Evolutionary conservation across 2,888 invertebrate species (phyloP), one percentile per base, ranked within the genome.

Genomic region (Crepidodera aurea): DNA sequence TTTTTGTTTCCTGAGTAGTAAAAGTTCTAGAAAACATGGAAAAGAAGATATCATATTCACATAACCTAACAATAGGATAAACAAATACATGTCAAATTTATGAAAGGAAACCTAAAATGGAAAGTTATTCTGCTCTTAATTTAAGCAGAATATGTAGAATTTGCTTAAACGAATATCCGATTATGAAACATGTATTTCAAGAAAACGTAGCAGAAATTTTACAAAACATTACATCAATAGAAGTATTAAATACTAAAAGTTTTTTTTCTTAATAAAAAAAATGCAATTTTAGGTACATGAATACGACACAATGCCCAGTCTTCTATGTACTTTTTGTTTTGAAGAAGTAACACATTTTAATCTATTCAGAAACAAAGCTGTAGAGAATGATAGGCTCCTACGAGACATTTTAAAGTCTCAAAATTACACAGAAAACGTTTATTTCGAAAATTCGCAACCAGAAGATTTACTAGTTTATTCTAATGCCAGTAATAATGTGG

Each of bases 301-400:
- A 68, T 64, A 56, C 44, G 71, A 69, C 50, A 48, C 60, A 8
- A 37, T 69, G n/a, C 69, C 71, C 2, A 66, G 66, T 39, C 50
- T 63, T 37, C 22, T 71, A 1, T 71, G 71, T 50, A 58, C 44
- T 42, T 57, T 58, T 16, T 71, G 71, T 22, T 22, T 55, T 13
- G 39, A 61, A n/a, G 62, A 70, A 37, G 19, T 71, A 12, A 62
- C 58, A 54, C 64, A 66, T n/a, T 71, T 64, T 51, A 55, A 66
- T 51, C 15, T 51, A 8, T 70, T 71, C 27, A 69, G 63, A 64
- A 50, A 64, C 18, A 59, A 66, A 55, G 62, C 68, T 27, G 53
- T 64, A 4, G 65, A 67, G 48, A 70, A 64, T 44, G 68, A 71
- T 46, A 55, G 16, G 7, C 59, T 62, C 3, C 18, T 65, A 13